Base-by-base conservation (phyloP, 2,113 vertebrate species). In the Scophthalmus maximus region DNA sequence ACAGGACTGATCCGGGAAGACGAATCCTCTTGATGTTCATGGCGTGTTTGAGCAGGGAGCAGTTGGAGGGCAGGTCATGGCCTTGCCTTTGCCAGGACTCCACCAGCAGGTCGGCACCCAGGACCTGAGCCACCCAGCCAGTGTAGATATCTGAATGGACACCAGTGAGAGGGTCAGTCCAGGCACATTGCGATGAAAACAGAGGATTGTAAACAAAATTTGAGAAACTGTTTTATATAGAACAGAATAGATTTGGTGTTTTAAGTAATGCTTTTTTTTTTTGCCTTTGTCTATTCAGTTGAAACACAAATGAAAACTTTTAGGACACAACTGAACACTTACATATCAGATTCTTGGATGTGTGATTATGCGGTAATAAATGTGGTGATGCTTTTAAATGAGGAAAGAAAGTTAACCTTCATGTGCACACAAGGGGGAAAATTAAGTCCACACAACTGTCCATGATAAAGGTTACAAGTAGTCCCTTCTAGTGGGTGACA, bases 71-170 rank as follows among this genome's bases (percentile, higher is more conserved):
- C 72, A 98, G 94, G 1, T 91, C 88, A n/a, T 89, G 79, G 0
- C 81, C 79, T 0, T 87, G 85, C 32, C 73, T 92, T 80, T 94
- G 95, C 96, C 97, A 99, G 40, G 93, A 94, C 92, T 97, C 94
- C 66, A 93, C 90, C 80, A 99, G 87, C 68, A 99, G 91, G 90
- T 96, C 90, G 0, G 94, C 86, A 53, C 91, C 74, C 88, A 99
- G 87, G 11, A 38, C 75, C 87, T 96, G 96, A 87, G 97, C 96
- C 67, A 96, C 93, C 97, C 96, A 99, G 52, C 92, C 95, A 4
- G 92, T 72, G 17, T 96, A 96, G 78, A 99, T 98, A 83, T 99
- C 97, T 98, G 89, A 20, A 46, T 22, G 63, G 47, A 71, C 5
- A 23, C 0, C 50, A 63, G 18, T 4, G 1, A 68, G 4, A 2